phyloP scores from a whole-genome alignment of 2,888 invertebrate species.

The Eupithecia subumbrata region DNA sequence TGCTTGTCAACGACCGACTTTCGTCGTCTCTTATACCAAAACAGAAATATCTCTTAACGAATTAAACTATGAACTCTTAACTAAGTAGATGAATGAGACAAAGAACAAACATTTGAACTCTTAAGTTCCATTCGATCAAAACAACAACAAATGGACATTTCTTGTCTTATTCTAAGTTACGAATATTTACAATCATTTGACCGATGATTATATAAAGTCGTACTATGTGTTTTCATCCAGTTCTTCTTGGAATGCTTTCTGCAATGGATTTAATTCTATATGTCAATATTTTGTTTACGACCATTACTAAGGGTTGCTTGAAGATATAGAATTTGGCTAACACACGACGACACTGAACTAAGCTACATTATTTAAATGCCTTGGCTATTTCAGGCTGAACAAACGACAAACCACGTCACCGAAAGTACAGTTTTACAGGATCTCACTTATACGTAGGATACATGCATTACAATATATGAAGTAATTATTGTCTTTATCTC shows the following conservation, averaged over 20 bases:
- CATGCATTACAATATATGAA: slow-evolving; percentile 64
- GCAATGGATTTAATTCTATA: slow-evolving; percentile 78
- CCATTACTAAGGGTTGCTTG: slow-evolving; percentile 46
- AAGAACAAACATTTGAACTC: slow-evolving; percentile 17
- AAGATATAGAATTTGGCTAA: slow-evolving; percentile 41
- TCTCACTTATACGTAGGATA: slow-evolving; percentile 56
- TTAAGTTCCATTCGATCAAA: slow-evolving; percentile 20
- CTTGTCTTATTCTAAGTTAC: slow-evolving; percentile 6
- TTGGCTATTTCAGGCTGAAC: slow-evolving; percentile 50
- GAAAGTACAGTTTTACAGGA: slow-evolving; percentile 44
- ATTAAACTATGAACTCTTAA: slow-evolving; percentile 14
- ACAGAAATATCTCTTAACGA: slow-evolving; percentile 7
- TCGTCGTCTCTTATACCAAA: neutral
- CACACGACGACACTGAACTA: slow-evolving; percentile 73
- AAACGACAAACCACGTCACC: slow-evolving; percentile 26
- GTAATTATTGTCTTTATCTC: slow-evolving; percentile 19
- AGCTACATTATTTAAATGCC: slow-evolving; percentile 61
- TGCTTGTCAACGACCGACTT: slow-evolving; percentile 3
- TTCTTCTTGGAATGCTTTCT: slow-evolving; percentile 78
- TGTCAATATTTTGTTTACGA: slow-evolving; percentile 61
- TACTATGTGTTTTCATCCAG: slow-evolving; percentile 77
- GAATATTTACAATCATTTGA: slow-evolving; percentile 49
- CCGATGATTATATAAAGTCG: slow-evolving; percentile 61
- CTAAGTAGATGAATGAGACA: slow-evolving; percentile 19
- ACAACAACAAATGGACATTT: slow-evolving; percentile 32